Evolutionary conservation across 2,113 vertebrate genomes (phyloP), one percentile per base, ranked within the genome.

Genomic region (Pyrgilauda ruficollis): DNA sequence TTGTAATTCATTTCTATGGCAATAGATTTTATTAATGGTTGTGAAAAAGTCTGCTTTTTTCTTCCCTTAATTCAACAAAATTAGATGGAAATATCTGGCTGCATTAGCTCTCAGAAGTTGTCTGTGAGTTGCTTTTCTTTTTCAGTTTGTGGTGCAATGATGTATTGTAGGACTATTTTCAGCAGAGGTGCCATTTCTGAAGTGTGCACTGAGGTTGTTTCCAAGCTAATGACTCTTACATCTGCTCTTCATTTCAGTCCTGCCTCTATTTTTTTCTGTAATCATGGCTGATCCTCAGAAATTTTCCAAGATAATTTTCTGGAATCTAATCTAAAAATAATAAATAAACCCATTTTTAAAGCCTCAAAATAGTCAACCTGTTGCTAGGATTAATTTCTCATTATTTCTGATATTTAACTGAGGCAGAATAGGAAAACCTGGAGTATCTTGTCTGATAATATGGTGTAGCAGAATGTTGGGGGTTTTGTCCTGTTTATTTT

Each of bases 11-110:
- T 94, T 94, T 94, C 76, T 91, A 70, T 70, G 58, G 80, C 33
- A 72, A 81, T 61, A 63, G 68, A 83, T 84, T 93, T 91, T 94
- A 39, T 81, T 89, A 94, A 89, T 63, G 37, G 14, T 24, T 72
- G 10, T 52, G 44, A 68, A 62, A 80, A 96, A 90, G 64, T 70
- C 68, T 90, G 50, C 49, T 92, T 92, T 92, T 97, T 95, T 77
- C 46, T 92, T 93, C 78, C 61, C 86, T 90, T 94, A 93, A 81
- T 89, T 92, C 52, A 84, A 55, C 35, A 75, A 94, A 92, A 91
- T 77, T 92, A 90, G 58, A 58, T 43, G 67, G 61, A 81, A 94
- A 72, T 28, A 64, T 69, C 43, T 90, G 76, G 27, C 35, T 87
- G 35, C 33, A 80, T 75, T 84, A 94, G 47, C 44, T 52, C 33